Evolutionary conservation across 2,113 vertebrate genomes (phyloP).

Genomic region (Leucoraja erinaceus): DNA sequence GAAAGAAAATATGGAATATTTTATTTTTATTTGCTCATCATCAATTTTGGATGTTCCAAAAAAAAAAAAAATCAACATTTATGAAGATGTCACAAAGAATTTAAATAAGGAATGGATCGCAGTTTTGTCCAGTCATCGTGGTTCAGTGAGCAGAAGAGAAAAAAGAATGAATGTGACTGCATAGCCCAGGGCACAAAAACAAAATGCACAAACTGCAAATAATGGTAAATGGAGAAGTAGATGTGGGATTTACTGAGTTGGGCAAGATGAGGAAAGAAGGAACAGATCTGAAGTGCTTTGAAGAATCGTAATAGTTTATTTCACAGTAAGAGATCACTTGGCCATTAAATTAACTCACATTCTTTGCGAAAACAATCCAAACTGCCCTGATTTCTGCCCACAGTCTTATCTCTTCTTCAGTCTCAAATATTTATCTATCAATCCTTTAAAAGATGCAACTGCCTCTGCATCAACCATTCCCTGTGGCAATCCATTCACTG

Average conservation of each 20-base stretch:
- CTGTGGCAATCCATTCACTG: background rate
- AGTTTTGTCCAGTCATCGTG: background rate
- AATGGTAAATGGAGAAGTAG: background rate
- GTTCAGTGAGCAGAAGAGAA: background rate
- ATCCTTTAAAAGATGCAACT: background rate
- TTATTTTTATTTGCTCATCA: background rate
- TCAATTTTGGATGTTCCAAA: no score
- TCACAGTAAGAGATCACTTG: background rate
- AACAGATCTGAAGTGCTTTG: background rate
- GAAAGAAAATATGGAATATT: background rate
- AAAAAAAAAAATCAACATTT: no score
- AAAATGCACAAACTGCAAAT: background rate
- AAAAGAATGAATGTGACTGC: background rate
- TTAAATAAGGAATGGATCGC: background rate
- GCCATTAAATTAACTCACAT: background rate
- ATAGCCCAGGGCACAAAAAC: background rate
- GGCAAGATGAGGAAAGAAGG: background rate
- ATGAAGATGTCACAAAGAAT: no score
- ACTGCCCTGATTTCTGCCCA: background rate
- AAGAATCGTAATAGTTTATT: background rate
- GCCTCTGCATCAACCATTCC: conserved; percentile 19
- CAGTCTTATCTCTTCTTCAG: background rate
- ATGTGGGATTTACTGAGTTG: background rate
- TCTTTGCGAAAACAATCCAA: background rate
- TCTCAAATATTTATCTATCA: background rate